These are phyloP conservation scores for Rhinophrynus dorsalis DNA, from an alignment of 2,797 vertebrate genomes.

Conservation along the genomic window DNA sequence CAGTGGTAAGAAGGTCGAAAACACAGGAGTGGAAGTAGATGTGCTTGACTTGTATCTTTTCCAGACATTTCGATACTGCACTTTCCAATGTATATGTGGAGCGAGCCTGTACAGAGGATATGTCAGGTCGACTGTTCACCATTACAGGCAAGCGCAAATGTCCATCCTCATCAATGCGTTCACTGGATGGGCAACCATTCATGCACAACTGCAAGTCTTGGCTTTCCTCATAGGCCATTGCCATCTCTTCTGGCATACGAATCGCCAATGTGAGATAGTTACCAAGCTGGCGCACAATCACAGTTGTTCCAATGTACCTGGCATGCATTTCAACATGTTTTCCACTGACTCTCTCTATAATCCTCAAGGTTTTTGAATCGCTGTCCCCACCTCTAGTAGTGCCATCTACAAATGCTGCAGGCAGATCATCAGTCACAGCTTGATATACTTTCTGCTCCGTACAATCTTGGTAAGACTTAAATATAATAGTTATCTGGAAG, in stretches of 20 bases:
- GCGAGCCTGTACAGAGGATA: conserved; percentile 45
- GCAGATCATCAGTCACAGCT: conserved; percentile 89
- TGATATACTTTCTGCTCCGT: conserved; percentile 97
- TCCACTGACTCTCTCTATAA: conserved; percentile 83
- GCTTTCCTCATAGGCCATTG: conserved; percentile 84
- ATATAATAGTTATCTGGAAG: conserved; percentile 89
- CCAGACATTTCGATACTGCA: conserved; percentile 81
- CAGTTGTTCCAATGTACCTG: conserved; percentile 88
- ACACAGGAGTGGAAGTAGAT: conserved; percentile 96
- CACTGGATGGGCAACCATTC: conserved; percentile 85
- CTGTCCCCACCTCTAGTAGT: conserved; percentile 84
- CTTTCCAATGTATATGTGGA: conserved; percentile 76
- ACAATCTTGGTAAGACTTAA: conserved; percentile 90
- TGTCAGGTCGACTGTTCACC: conserved; percentile 62
- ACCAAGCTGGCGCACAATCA: conserved; percentile 89
- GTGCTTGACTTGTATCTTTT: conserved; percentile 88
- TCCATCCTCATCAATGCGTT: conserved; percentile 84
- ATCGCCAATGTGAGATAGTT: conserved; percentile 89
- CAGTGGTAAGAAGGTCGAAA: conserved; percentile 95
- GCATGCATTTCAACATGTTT: conserved; percentile 87
- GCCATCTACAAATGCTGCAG: conserved; percentile 92
- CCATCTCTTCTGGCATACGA: conserved; percentile 86
- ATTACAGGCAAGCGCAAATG: conserved; percentile 68
- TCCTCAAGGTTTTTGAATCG: conserved; percentile 79
- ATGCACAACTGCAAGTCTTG: conserved; percentile 96